A percentile compares a stretch with the other conserved stretches of the same genome.
phyloP scores from a whole-genome alignment of 2,888 invertebrate species.

The Xylota sylvarum region DNA sequence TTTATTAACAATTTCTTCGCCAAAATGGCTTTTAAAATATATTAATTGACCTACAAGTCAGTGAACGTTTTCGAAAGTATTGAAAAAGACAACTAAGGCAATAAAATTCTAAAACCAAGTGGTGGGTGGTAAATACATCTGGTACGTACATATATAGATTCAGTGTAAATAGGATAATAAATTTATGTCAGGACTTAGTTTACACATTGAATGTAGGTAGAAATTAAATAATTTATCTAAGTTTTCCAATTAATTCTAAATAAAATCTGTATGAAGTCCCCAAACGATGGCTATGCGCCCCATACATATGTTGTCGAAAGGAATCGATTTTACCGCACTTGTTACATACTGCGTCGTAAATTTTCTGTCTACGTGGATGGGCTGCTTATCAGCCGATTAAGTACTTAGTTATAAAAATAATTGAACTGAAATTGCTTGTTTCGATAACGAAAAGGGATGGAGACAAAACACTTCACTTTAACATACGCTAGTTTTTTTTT shows the following conservation, averaged over 20 bases:
- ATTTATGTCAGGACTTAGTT: neutral
- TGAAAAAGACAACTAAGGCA: neutral
- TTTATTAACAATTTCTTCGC: neutral
- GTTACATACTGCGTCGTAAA: neutral
- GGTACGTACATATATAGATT: neutral
- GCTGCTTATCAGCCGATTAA: neutral
- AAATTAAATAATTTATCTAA: neutral
- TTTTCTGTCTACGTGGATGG: neutral
- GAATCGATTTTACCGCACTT: slow-evolving; percentile 14
- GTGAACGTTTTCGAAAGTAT: neutral
- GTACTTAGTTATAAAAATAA: neutral
- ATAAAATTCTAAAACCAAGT: neutral
- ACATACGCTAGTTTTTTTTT: neutral
- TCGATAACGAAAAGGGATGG: neutral
- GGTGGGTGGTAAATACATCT: neutral
- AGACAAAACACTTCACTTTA: neutral
- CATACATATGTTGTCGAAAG: slow-evolving; percentile 4
- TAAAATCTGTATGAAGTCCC: neutral
- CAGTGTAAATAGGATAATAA: neutral
- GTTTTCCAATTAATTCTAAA: neutral
- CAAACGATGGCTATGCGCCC: neutral
- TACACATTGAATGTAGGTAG: too few species aligned
- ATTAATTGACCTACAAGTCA: neutral
- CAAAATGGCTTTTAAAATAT: slow-evolving; percentile 4
- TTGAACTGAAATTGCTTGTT: neutral